Evolutionary conservation across 2,113 vertebrate genomes (phyloP).

Genomic region (Octodon degus): DNA sequence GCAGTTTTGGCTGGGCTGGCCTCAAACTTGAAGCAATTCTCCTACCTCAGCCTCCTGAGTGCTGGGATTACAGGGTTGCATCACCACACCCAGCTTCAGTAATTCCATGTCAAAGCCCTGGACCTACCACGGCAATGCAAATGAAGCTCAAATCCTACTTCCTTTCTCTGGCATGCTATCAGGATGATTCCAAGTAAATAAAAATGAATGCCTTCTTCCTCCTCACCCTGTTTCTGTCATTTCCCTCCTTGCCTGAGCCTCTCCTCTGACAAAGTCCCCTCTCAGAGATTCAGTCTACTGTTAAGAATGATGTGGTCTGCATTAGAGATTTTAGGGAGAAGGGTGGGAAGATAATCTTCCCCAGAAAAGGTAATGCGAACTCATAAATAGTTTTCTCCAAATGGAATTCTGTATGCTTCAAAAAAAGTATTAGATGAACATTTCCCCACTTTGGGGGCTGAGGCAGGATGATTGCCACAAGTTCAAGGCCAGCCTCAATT

Average conservation of each 20-base stretch:
- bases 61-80: neutral
- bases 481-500: neutral
- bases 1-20: neutral
- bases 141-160: neutral
- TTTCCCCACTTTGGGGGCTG: neutral
- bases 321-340: neutral
- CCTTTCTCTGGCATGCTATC: neutral
- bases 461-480: neutral
- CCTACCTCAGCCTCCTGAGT: neutral
- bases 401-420: neutral
- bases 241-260: neutral
- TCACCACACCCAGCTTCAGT: neutral
- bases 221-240: neutral
- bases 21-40: neutral
- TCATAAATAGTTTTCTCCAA: neutral
- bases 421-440: neutral
- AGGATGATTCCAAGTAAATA: neutral
- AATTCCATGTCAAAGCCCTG: constrained; percentile 3
- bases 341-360: neutral
- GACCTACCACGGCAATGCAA: neutral
- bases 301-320: constrained; percentile 27
- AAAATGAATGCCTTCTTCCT: constrained; percentile 16
- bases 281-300: neutral
- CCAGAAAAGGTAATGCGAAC: neutral
- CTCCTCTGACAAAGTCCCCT: neutral